Conservation (phyloP, 2,888 invertebrate species). For the Tridacna gigas region DNA sequence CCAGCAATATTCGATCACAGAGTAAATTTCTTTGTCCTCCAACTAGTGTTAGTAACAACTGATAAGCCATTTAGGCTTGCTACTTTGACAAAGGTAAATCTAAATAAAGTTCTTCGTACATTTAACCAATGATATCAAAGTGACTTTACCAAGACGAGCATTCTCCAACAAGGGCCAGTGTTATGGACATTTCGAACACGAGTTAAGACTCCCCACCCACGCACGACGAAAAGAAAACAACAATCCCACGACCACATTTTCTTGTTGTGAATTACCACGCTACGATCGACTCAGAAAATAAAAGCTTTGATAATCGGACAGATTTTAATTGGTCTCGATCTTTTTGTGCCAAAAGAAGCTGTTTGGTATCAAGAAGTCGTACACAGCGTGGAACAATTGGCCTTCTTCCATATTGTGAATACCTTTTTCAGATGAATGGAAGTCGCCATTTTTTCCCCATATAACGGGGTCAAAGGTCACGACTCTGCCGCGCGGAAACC, state of each 20-base stretch:
- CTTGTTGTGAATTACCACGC: background rate
- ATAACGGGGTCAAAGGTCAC: slow-evolving; percentile 53
- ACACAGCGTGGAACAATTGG: background rate
- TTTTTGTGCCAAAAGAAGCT: background rate
- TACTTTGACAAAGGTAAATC: too few species aligned
- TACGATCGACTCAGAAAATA: slow-evolving; percentile 3
- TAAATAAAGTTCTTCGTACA: too few species aligned
- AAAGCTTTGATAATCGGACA: background rate
- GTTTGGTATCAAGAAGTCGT: background rate
- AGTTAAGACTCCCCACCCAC: background rate
- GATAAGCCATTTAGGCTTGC: too few species aligned
- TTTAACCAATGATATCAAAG: too few species aligned
- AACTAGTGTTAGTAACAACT: too few species aligned
- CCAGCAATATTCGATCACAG: too few species aligned
- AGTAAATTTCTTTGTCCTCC: too few species aligned
- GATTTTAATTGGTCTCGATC: too few species aligned
- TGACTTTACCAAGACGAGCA: too few species aligned
- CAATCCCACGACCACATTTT: background rate
- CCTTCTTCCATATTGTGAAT: background rate
- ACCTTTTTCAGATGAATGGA: slow-evolving; percentile 46
- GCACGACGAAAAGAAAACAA: slow-evolving; percentile 7
- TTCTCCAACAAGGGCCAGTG: too few species aligned
- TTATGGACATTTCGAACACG: too few species aligned
- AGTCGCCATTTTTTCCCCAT: slow-evolving; percentile 67
- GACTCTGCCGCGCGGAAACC: slow-evolving; percentile 18